phyloP scores from a whole-genome alignment of 2,888 invertebrate species.

The Acrobasis consociella region DNA sequence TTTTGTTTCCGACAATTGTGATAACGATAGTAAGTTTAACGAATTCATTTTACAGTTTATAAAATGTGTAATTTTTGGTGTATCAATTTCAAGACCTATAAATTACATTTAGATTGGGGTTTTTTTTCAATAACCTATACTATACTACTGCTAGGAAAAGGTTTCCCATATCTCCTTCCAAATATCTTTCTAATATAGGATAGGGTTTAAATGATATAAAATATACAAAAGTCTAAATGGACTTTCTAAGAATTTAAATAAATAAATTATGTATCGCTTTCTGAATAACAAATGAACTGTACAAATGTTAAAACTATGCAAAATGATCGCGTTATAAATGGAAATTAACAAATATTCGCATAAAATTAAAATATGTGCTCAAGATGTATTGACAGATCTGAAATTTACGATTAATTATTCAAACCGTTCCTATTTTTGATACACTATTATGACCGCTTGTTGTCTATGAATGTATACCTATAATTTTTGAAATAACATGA shows the following conservation, averaged over 20 bases:
- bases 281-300: neutral
- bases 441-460: neutral
- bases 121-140: too few relatives aligned
- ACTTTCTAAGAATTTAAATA: neutral
- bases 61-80: too few relatives aligned
- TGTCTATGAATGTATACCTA: neutral
- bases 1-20: too few relatives aligned
- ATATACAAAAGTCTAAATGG: neutral
- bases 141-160: too few relatives aligned
- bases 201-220: too few relatives aligned
- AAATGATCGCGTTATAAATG: slow-evolving; percentile 7
- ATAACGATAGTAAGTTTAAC: too few relatives aligned
- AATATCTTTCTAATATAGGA: too few relatives aligned
- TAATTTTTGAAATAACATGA: neutral
- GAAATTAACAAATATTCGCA: slow-evolving; percentile 14
- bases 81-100: too few relatives aligned
- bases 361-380: slow-evolving; percentile 19
- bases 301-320: slow-evolving; percentile 1
- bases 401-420: slow-evolving; percentile 20
- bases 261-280: neutral
- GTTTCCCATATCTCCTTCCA: too few relatives aligned
- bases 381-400: slow-evolving; percentile 13
- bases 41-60: too few relatives aligned
- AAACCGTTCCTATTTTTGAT: slow-evolving; percentile 10
- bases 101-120: too few relatives aligned